Percentiles rank a stretch among this genome's conserved stretches.
Conservation (phyloP, 2,888 invertebrate genomes). For the Watsonalla binaria region DNA sequence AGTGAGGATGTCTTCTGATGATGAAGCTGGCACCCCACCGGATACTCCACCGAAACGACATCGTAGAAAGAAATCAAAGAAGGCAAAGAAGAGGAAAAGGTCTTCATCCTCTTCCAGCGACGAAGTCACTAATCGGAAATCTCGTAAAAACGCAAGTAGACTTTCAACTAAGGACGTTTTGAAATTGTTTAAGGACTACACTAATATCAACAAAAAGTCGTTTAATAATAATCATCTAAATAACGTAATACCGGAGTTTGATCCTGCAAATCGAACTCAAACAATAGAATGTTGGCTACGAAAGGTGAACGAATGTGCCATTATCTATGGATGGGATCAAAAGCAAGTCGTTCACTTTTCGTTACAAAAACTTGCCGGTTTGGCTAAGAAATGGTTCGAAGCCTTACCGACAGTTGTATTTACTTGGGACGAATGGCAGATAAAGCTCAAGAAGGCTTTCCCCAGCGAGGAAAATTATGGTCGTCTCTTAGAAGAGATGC, state of each 20-base stretch:
- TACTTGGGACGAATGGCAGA: slow-evolving; percentile 20
- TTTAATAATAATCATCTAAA: background rate
- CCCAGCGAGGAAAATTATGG: slow-evolving; percentile 18
- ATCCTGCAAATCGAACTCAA: slow-evolving; percentile 6
- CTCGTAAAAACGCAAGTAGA: too few species aligned
- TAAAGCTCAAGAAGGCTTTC: slow-evolving; percentile 18
- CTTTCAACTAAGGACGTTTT: too few species aligned
- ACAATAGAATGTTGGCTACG: slow-evolving; percentile 8
- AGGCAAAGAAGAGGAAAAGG: too few species aligned
- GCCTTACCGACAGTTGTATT: slow-evolving; percentile 12
- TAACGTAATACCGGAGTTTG: slow-evolving; percentile 5
- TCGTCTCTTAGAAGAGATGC: slow-evolving; percentile 16
- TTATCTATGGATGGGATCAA: slow-evolving; percentile 18
- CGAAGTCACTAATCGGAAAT: too few species aligned
- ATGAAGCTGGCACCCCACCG: too few species aligned
- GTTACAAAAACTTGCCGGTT: slow-evolving; percentile 14
- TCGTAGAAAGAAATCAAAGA: too few species aligned
- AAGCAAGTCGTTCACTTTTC: slow-evolving; percentile 17
- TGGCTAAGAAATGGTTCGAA: slow-evolving; percentile 21
- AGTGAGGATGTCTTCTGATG: too few species aligned
- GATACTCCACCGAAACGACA: too few species aligned
- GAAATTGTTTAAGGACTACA: too few species aligned
- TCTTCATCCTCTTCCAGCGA: too few species aligned
- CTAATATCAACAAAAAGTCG: too few species aligned
- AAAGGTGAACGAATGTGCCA: slow-evolving; percentile 10